Conservation (phyloP, 2,797 vertebrate species). For the Crenuchus spilurus region DNA sequence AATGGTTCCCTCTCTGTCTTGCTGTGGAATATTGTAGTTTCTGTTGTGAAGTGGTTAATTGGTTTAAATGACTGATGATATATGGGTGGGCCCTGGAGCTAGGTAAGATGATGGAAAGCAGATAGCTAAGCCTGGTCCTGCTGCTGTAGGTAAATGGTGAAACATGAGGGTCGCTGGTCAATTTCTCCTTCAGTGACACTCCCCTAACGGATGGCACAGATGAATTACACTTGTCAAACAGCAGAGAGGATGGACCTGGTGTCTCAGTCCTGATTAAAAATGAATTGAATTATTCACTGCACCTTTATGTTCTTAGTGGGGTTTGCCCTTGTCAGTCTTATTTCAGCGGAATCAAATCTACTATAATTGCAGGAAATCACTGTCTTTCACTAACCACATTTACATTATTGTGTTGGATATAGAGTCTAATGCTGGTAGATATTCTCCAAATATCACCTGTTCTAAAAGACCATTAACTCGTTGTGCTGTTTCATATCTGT, state of each 20-base stretch:
- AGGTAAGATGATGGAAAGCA: constrained; percentile 70
- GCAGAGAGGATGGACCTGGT: constrained; percentile 51
- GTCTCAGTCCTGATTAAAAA: constrained; percentile 58
- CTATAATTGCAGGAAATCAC: constrained; percentile 25
- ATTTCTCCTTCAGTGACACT: constrained; percentile 79
- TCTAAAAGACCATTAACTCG: background rate
- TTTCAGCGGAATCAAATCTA: constrained; percentile 29
- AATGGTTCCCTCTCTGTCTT: constrained; percentile 83
- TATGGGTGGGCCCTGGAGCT: constrained; percentile 68
- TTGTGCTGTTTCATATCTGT: background rate
- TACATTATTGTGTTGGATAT: constrained; percentile 2
- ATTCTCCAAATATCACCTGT: background rate
- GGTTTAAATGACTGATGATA: constrained; percentile 85
- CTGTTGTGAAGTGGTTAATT: constrained; percentile 85
- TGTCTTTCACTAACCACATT: constrained; percentile 1
- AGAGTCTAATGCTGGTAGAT: background rate
- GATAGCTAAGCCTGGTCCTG: constrained; percentile 61
- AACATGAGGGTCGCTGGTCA: constrained; percentile 71
- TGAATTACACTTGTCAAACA: constrained; percentile 80
- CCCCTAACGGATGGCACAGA: constrained; percentile 80
- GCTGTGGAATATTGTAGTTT: constrained; percentile 75
- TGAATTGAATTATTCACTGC: constrained; percentile 55
- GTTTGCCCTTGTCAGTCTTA: constrained; percentile 47
- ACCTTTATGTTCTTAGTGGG: constrained; percentile 35
- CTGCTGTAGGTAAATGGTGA: constrained; percentile 54